Evolutionary conservation across 2,113 vertebrate genomes (phyloP), one percentile per base, ranked within the genome.

Genomic region (Pogonocichla stellata): DNA sequence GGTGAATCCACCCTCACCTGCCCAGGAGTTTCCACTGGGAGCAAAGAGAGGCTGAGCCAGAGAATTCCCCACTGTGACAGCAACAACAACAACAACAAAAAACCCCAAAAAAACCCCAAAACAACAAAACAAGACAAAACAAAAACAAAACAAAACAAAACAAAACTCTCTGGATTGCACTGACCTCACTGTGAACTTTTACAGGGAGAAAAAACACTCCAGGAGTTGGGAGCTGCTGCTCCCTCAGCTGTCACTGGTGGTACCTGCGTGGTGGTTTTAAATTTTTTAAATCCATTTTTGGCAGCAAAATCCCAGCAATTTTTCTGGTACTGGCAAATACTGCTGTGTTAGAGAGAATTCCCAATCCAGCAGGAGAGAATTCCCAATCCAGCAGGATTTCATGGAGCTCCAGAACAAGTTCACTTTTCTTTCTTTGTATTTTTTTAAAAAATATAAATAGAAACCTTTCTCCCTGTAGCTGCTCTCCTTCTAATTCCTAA

Each of bases 401-500:
- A 48, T 48, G 23, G 47, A 48, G 47, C 47, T 24, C 23, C 24
- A 48, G 47, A 86, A 62, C 20, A 73, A 91, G 36, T 53, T 58
- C 3, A 26, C 14, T 45, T 50, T 38, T 54, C 20, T 54, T 56
- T 19, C 19, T 38, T 20, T 12, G 8, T 28, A 8, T 56, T 61
- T 56, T 33, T 48, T 61, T n/a, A 43, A 31, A 53, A 43, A 31
- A 53, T 36, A 34, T 2, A 19, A 90, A 82, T 9, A 83, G 60
- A 66, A 94, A 34, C 43, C 60, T 74, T 78, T 90, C 60, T 92
- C 91, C 92, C 95, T 95, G 92, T 29, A 86, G 80, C 91, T 86
- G 69, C 88, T 95, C 95, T 88, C 40, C 82, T 66, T 45, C 80
- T 97, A 96, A 93, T 97, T 90, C 86, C 64, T 94, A 95, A 96